A percentile compares a stretch with the other conserved stretches of the same genome.
These are phyloP conservation scores for Coleophora deauratella DNA, from an alignment of 2,888 invertebrate species.

Conservation along the genomic window DNA sequence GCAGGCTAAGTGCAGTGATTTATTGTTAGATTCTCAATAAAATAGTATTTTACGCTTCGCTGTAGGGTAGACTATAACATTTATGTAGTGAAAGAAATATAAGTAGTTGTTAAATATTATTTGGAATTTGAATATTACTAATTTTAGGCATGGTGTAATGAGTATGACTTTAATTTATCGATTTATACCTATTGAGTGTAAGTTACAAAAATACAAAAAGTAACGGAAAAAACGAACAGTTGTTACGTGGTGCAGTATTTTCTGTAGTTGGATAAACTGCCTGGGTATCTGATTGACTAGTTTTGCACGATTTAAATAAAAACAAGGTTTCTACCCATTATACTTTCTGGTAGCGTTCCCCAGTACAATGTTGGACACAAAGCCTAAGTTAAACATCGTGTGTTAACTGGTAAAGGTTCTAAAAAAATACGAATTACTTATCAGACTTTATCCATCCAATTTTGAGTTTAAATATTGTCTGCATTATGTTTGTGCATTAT, in stretches of 20 bases:
- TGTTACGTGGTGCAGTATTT: not conserved
- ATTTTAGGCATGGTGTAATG: constrained; percentile 17
- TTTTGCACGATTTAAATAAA: no score
- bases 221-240: constrained; percentile 26
- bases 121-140: constrained; percentile 28
- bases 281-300: no score
- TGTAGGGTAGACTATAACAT: constrained; percentile 50
- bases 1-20: constrained; percentile 53
- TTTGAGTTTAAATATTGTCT: not conserved
- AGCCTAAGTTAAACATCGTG: no score
- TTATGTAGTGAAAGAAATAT: constrained; percentile 30
- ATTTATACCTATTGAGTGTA: constrained; percentile 46
- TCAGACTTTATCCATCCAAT: constrained; percentile 32
- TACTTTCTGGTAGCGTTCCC: no score
- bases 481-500: no score
- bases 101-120: constrained; percentile 44
- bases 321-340: no score
- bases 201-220: constrained; percentile 34
- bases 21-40: constrained; percentile 53
- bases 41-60: constrained; percentile 58
- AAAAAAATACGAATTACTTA: no score
- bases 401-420: no score
- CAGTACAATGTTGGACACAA: no score
- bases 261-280: no score
- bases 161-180: constrained; percentile 27